A percentile compares a stretch with the other conserved stretches of the same genome.
Conservation (phyloP, 1,140 invertebrate genomes). For the Himalopsyche phryganea region DNA sequence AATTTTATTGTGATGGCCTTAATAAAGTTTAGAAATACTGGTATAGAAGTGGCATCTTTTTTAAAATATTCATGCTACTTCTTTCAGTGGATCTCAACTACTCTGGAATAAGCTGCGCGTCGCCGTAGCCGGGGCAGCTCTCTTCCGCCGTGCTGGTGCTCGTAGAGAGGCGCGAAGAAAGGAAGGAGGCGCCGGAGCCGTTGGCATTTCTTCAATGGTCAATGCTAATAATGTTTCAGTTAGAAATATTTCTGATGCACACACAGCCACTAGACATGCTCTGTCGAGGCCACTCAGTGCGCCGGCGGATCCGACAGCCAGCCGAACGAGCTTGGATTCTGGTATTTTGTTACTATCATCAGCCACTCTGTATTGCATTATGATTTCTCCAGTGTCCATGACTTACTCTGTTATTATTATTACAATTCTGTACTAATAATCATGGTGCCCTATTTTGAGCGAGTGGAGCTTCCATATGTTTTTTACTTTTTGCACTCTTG, state of each 20-base stretch:
- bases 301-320: conserved; percentile 41
- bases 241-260: background rate
- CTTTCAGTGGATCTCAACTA: conserved; percentile 62
- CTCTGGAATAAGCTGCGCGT: conserved; percentile 94
- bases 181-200: conserved; percentile 13
- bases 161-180: conserved; percentile 37
- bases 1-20: too few relatives aligned
- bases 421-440: background rate
- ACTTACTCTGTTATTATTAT: background rate
- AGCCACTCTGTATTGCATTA: background rate
- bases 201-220: background rate
- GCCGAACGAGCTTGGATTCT: conserved; percentile 48
- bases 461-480: too few relatives aligned
- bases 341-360: conserved; percentile 36
- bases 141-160: conserved; percentile 72
- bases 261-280: background rate
- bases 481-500: too few relatives aligned
- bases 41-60: too few relatives aligned
- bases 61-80: background rate
- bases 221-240: background rate
- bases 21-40: too few relatives aligned
- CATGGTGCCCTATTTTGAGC: too few relatives aligned
- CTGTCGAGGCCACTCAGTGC: conserved; percentile 23
- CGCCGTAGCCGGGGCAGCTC: conserved; percentile 85
- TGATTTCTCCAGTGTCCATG: too few relatives aligned